Base-by-base conservation (phyloP, 2,888 invertebrate species). In the Cantharis lateralis region DNA sequence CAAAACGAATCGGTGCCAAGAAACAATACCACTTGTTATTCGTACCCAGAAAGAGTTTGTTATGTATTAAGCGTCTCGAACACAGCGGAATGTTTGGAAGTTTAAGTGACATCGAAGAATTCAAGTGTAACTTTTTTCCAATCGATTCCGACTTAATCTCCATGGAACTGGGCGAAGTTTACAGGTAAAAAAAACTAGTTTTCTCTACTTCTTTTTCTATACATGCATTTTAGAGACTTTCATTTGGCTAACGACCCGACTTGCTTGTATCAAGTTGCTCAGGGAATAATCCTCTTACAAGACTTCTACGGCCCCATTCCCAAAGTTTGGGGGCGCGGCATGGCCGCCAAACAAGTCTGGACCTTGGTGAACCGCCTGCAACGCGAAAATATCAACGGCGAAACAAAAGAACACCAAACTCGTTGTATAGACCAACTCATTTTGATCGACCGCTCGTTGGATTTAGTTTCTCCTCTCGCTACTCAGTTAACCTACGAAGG, bases 401-500 rank as follows among this genome's bases (percentile, higher is more conserved):
- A 92, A 80, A 88, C 77, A 78, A 89, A 82, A 83, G 87, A 83
- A 80, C 85, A 86, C 61, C 87, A 88, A 79, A 87, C 88, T 20
- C 84, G 86, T 66, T 85, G 84, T 74, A 96, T 99, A 68, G 98
- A 98, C 87, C 95, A 96, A 86, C 90, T 99, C 76, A 89, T 99
- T 9, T 88, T 99, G 68, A 89, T 99, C 1, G 99, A 99, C 88
- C 91, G 99, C 24, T 93, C 94, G 64, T 92, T 98, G 3, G 99
- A 99, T 90, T 91, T 98, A 72, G 91, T 99, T 69, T 96, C 97
- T 68, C 96, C 98, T 0, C 90, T 99, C 83, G 93, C 96, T 0
- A 98, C 98, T 0, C 99, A 99, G 85, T 91, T 98, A 48, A 99
- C 99, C 0, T 99, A 99, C 84, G 98, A 98, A 88, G 99, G 99